Evolutionary conservation across 2,888 invertebrate genomes (phyloP).

Genomic region (Plagodis pulveraria): DNA sequence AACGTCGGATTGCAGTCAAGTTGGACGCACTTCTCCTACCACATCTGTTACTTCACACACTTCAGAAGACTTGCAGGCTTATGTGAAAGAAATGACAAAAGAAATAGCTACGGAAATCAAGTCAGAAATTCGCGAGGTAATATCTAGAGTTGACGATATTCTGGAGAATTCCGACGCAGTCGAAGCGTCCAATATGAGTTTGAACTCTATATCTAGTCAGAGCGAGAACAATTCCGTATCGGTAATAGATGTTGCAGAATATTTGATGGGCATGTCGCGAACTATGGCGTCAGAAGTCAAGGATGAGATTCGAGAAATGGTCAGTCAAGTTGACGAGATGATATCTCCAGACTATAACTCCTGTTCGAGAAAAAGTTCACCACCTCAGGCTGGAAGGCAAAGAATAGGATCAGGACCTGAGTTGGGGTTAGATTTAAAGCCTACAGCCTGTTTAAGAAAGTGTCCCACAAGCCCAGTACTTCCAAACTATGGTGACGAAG

Average conservation of each 20-base stretch:
- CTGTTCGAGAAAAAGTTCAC: slow-evolving; percentile 73
- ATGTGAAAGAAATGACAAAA: slow-evolving; percentile 91
- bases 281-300: slow-evolving; percentile 93
- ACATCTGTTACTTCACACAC: slow-evolving; percentile 80
- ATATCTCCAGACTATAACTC: slow-evolving; percentile 79
- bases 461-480: slow-evolving; percentile 79
- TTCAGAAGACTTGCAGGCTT: slow-evolving; percentile 89
- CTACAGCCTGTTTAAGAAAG: slow-evolving; percentile 64
- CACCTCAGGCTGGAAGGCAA: slow-evolving; percentile 71
- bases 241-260: slow-evolving; percentile 90
- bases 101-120: slow-evolving; percentile 93
- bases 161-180: slow-evolving; percentile 88
- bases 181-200: slow-evolving; percentile 80
- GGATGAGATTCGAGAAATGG: slow-evolving; percentile 90
- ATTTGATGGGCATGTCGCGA: slow-evolving; percentile 90
- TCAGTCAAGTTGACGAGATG: slow-evolving; percentile 89
- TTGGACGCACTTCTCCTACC: slow-evolving; percentile 83
- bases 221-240: slow-evolving; percentile 89
- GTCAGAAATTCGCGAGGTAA: slow-evolving; percentile 92
- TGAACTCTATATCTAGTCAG: slow-evolving; percentile 85
- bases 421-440: slow-evolving; percentile 68
- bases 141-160: slow-evolving; percentile 91
- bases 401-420: slow-evolving; percentile 78
- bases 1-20: slow-evolving; percentile 82
- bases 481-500: slow-evolving; percentile 63